Evolutionary conservation across 2,888 invertebrate genomes (phyloP), one percentile per base, ranked within the genome.

Genomic region (Pyrrhia umbra): DNA sequence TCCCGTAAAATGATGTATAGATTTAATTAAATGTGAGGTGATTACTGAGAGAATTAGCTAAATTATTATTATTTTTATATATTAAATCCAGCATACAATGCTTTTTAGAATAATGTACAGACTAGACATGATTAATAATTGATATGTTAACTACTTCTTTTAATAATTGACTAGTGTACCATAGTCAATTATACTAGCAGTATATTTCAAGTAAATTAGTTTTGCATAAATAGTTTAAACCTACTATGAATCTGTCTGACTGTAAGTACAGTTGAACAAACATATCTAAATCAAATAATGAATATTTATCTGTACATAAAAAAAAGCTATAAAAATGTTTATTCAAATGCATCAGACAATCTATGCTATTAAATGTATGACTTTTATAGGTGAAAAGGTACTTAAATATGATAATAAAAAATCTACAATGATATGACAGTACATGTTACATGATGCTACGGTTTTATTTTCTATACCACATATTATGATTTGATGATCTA

Each of bases 401-500:
- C 23, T 34, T 21, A 40, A 20, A 51, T 45, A 43, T 27, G 46
- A 37, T 30, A 34, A 34, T n/a, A 34, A 34, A 34, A 34, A 34
- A 34, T 34, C 13, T 4, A 34, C n/a, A 2, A 9, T 34, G 34
- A 34, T 34, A n/a, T n/a, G 34, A 34, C n/a, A 34, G n/a, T 34
- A 34, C n/a, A n/a, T 3, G 13, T n/a, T n/a, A 34, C 34, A 34
- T 34, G 34, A 13, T n/a, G 34, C n/a, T 5, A 34, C 5, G 43
- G 1, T 16, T 39, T 9, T 27, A 45, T 23, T 42, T 15, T 30
- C 16, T 63, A 58, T 42, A 58, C 52, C 47, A 58, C 59, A 55
- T 51, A 59, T 68, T 73, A 40, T 27, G 27, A 39, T 42, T 39
- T 4, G 10, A 15, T 23, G 4, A 18, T 50, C 13, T 34, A 63